Conservation (phyloP, 2,797 vertebrate genomes). For the Denticeps clupeoides region DNA sequence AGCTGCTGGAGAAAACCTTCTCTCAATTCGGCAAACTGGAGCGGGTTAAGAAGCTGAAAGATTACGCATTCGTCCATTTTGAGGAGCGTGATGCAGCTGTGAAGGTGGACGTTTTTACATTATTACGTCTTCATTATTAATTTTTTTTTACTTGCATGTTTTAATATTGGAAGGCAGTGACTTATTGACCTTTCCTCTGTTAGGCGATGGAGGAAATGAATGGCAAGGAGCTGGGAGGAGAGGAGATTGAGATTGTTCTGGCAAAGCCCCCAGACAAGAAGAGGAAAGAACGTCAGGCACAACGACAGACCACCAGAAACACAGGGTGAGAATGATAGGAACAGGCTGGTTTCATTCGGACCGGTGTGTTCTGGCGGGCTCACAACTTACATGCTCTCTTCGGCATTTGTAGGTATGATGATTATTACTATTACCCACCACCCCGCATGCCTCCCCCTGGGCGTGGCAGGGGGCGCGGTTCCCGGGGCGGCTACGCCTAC, state of each 20-base stretch:
- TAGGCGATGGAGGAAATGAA: constrained; percentile 99
- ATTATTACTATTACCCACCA: constrained; percentile 97
- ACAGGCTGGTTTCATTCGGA: no score
- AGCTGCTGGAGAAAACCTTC: constrained; percentile 92
- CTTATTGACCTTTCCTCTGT: not conserved
- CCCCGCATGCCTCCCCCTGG: constrained; percentile 94
- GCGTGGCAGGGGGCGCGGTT: constrained; percentile 81
- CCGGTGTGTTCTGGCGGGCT: no score
- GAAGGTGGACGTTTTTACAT: constrained; percentile 72
- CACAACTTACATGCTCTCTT: no score
- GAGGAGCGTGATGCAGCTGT: constrained; percentile 94
- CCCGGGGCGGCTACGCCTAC: constrained; percentile 89
- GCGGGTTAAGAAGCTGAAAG: constrained; percentile 96
- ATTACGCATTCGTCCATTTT: constrained; percentile 98
- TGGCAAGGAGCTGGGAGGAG: constrained; percentile 89
- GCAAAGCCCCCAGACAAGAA: constrained; percentile 99
- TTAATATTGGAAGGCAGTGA: not conserved
- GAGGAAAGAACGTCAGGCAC: constrained; percentile 95
- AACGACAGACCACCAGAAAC: constrained; percentile 86
- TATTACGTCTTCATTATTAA: no score
- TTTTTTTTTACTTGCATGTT: no score
- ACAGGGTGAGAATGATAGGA: constrained; percentile 76
- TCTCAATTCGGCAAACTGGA: constrained; percentile 96
- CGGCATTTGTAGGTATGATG: constrained; percentile 99
- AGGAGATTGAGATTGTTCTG: constrained; percentile 96